Percentiles rank a stretch among this genome's conserved stretches.
phyloP scores from a whole-genome alignment of 23 tunicate species.

The Oikopleura vanhoeffeni region DNA sequence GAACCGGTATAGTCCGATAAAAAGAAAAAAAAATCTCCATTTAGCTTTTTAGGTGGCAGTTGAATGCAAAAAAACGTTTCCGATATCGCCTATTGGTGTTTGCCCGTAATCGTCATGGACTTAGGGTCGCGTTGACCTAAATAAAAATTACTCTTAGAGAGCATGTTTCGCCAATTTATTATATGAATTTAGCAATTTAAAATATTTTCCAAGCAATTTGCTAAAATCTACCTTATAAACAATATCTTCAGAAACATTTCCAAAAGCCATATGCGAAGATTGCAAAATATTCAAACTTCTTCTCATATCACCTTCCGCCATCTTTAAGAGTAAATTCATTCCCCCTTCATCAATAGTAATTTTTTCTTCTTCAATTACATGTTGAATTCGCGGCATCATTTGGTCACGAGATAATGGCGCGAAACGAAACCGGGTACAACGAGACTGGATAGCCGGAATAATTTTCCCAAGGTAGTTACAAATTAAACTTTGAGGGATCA shows the following conservation, averaged over 20 bases:
- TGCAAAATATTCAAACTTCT: conserved; percentile 16
- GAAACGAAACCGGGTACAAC: conserved; percentile 81
- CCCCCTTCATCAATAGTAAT: conserved; percentile 39
- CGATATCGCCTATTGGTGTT: too few species aligned
- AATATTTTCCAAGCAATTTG: too few species aligned
- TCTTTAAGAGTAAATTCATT: conserved; percentile 46
- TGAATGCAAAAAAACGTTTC: too few species aligned
- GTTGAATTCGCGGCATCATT: conserved; percentile 70
- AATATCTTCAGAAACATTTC: neutral
- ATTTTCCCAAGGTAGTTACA: conserved; percentile 24
- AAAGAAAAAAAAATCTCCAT: too few species aligned
- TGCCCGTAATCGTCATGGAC: too few species aligned
- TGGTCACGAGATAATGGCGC: conserved; percentile 59
- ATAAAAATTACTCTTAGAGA: too few species aligned
- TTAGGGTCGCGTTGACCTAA: too few species aligned
- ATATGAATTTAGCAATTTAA: too few species aligned
- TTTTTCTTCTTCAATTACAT: conserved; percentile 35
- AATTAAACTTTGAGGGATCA: neutral
- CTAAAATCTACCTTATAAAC: neutral
- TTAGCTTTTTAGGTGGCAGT: too few species aligned
- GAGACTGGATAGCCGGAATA: conserved; percentile 67
- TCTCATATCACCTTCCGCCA: conserved; percentile 81
- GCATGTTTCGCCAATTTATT: too few species aligned
- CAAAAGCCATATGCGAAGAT: conserved; percentile 7
- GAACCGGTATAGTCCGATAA: too few species aligned